Evolutionary conservation across 2,888 invertebrate species (phyloP), one percentile per base, ranked within the genome.

Genomic region (Criorhina ranunculi): DNA sequence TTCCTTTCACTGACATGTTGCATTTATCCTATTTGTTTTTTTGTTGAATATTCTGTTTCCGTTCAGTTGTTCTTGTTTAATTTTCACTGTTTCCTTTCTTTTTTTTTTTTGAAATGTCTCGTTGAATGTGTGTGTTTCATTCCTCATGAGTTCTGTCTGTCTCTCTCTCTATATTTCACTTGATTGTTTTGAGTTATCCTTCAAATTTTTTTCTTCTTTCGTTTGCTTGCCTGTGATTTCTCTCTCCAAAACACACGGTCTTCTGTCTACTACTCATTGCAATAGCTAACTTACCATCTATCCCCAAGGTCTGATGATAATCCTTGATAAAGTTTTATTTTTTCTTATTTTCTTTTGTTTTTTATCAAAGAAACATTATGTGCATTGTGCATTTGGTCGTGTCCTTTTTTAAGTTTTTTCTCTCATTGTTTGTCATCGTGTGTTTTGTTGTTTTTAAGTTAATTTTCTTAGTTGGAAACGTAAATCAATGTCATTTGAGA

Each of bases 341-440:
- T 49, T 35, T 42, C 51, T 53, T 24, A 15, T 37, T 40, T 17
- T 37, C 35, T 40, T 37, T 7, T 35, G 46, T 46, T 62, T 11
- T 2, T 49, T 49, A 42, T 35, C 49, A 29, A 73, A 62, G 53
- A 53, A 60, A 57, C 64, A 57, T 77, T 78, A 11, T 70, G 60
- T 78, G 77, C 76, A 77, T 77, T 77, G 76, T 77, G 76, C 77
- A 78, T 62, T 78, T 78, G 53, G 67, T 59, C 69, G 59, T 78
- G 62, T 70, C 62, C 62, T 51, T 42, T 76, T 66, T 24, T 29
- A 9, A 24, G 4, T 44, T 17, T 40, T 66, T 24, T 44, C 9
- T 44, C 55, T 64, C 53, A 29, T 35, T 35, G 31, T 73, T 49
- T 29, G 49, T 42, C 51, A 37, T 67, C 29, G 19, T 37, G 29